Evolutionary conservation across 2,888 invertebrate genomes (phyloP).

Genomic region (Nomada ruficornis): DNA sequence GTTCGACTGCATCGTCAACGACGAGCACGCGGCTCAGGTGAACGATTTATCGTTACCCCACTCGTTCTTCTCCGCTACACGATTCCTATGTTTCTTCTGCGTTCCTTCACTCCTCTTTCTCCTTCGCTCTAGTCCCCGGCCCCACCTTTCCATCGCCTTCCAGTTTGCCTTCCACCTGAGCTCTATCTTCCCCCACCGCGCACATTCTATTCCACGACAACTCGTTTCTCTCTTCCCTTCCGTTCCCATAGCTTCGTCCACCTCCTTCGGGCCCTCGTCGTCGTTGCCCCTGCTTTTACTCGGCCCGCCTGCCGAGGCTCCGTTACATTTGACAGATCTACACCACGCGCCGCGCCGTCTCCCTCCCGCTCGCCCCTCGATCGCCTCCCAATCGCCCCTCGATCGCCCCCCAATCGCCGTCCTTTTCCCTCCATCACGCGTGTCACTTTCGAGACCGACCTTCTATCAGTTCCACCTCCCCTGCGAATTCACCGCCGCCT

Average conservation of each 20-base stretch:
- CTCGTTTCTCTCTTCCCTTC: neutral
- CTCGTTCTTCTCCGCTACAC: slow-evolving; percentile 51
- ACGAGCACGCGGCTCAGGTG: slow-evolving; percentile 76
- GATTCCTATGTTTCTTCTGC: slow-evolving; percentile 27
- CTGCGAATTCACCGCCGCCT: neutral
- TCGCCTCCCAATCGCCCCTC: too few relatives aligned
- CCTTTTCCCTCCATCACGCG: neutral
- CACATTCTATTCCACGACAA: neutral
- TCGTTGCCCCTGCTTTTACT: neutral
- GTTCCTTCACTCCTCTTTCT: slow-evolving; percentile 21
- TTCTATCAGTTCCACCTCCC: neutral
- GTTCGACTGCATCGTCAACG: slow-evolving; percentile 57
- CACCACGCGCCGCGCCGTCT: neutral
- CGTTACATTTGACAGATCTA: neutral
- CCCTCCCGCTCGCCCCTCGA: neutral
- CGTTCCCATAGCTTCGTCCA: neutral
- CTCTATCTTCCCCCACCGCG: neutral
- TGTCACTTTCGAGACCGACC: neutral
- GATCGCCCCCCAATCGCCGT: neutral
- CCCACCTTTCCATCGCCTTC: neutral
- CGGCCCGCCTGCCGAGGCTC: neutral
- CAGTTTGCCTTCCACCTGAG: neutral
- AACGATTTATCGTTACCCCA: slow-evolving; percentile 82
- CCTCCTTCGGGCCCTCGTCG: neutral
- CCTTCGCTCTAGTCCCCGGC: neutral